These are phyloP conservation scores for Luehdorfia chinensis DNA, from an alignment of 1,140 invertebrate genomes.

Conservation along the genomic window DNA sequence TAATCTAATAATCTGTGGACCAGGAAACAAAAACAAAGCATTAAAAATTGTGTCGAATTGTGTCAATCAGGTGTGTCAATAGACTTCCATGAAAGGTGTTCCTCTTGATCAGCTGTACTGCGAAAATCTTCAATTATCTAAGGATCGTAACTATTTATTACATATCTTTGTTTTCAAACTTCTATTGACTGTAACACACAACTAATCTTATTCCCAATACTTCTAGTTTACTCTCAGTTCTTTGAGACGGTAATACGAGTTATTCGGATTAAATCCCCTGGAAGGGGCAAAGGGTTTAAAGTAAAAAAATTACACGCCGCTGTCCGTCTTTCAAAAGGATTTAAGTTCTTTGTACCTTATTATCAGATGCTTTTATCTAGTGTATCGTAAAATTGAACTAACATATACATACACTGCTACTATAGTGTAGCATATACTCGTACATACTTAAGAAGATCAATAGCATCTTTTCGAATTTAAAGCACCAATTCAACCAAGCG, in stretches of 20 bases:
- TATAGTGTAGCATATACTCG: no score
- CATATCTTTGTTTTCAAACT: background rate
- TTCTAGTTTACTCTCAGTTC: conserved; percentile 31
- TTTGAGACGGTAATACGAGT: conserved; percentile 48
- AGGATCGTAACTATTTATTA: conserved; percentile 12
- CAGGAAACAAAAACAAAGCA: background rate
- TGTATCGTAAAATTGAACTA: no score
- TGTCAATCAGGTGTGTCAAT: no score
- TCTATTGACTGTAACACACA: background rate
- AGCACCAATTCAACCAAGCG: no score
- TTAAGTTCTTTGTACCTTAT: conserved; percentile 21
- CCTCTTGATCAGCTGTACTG: conserved; percentile 23
- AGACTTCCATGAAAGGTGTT: no score
- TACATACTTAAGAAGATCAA: no score
- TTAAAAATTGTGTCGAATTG: no score
- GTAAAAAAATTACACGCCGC: conserved; percentile 24
- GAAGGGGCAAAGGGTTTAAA: conserved; percentile 46
- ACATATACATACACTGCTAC: no score
- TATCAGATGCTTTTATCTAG: conserved; percentile 4
- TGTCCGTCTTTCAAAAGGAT: conserved; percentile 25
- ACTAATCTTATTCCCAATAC: background rate
- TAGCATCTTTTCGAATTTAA: no score
- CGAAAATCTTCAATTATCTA: conserved; percentile 15
- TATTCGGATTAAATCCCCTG: conserved; percentile 39
- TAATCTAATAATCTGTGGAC: no score